Conservation (phyloP, 2,797 vertebrate genomes). For the Natrix natrix region DNA sequence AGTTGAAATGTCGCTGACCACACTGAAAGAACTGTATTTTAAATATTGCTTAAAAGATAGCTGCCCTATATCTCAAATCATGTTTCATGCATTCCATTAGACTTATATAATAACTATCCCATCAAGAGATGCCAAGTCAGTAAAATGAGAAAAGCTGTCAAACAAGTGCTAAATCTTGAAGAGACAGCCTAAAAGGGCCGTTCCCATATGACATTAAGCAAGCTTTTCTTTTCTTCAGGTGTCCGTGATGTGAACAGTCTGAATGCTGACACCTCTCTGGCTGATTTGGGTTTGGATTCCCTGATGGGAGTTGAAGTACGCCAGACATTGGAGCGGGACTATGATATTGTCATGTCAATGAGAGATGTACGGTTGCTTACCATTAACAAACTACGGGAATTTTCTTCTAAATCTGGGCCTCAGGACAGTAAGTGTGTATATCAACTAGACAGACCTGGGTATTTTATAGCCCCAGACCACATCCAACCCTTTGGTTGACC, state of each 20-base stretch:
- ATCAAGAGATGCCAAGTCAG: not conserved
- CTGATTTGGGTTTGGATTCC: constrained; percentile 93
- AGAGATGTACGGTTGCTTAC: constrained; percentile 90
- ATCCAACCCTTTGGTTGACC: not conserved
- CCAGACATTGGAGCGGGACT: constrained; percentile 90
- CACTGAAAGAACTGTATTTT: not conserved
- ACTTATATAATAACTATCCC: not conserved
- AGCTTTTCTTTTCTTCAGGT: constrained; percentile 70
- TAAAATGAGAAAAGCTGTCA: not conserved
- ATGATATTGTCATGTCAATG: constrained; percentile 88
- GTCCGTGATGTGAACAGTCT: constrained; percentile 83
- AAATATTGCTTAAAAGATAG: not conserved
- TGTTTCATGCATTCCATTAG: not conserved
- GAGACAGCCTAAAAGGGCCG: not conserved
- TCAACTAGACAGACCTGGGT: not conserved
- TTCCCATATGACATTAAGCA: not conserved
- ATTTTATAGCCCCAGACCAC: not conserved
- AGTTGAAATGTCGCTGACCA: not conserved
- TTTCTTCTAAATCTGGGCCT: constrained; percentile 69
- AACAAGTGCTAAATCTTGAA: not conserved
- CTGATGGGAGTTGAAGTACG: constrained; percentile 97
- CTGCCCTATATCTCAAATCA: not conserved
- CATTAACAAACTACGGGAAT: constrained; percentile 83
- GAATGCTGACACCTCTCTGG: constrained; percentile 83
- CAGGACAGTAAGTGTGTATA: constrained; percentile 66